Conservation (phyloP, 2,113 vertebrate genomes). For the Monopterus albus region DNA sequence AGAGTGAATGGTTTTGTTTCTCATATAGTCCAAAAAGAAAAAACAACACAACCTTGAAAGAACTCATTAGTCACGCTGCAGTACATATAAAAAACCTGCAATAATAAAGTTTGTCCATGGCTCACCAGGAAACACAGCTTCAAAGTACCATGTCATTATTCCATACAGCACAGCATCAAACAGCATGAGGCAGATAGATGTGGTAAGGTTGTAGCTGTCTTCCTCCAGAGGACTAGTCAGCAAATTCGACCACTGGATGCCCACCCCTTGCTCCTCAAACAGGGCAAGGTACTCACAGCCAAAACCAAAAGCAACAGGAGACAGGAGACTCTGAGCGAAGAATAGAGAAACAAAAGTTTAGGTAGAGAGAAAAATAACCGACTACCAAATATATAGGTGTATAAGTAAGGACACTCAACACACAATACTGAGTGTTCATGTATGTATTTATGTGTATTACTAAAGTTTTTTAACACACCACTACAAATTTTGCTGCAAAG, state of each 20-base stretch:
- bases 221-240: constrained; percentile 91
- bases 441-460: not conserved
- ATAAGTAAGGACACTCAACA: too few relatives aligned
- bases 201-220: constrained; percentile 92
- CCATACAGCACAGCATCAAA: constrained; percentile 91
- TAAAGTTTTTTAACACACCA: constrained; percentile 80
- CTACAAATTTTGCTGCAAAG: constrained; percentile 89
- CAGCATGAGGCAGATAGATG: constrained; percentile 92
- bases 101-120: not conserved
- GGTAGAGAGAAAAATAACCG: too few relatives aligned
- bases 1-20: not conserved
- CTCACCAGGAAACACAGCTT: constrained; percentile 95
- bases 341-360: not conserved
- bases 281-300: constrained; percentile 96
- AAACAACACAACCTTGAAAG: not conserved
- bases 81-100: too few relatives aligned
- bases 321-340: constrained; percentile 89
- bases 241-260: constrained; percentile 96
- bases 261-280: constrained; percentile 96
- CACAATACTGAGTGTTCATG: not conserved
- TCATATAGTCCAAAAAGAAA: not conserved
- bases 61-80: not conserved
- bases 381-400: too few relatives aligned
- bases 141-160: constrained; percentile 97
- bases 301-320: constrained; percentile 96